Base-by-base conservation (phyloP, 2,797 vertebrate species). In the Scleropages formosus region DNA sequence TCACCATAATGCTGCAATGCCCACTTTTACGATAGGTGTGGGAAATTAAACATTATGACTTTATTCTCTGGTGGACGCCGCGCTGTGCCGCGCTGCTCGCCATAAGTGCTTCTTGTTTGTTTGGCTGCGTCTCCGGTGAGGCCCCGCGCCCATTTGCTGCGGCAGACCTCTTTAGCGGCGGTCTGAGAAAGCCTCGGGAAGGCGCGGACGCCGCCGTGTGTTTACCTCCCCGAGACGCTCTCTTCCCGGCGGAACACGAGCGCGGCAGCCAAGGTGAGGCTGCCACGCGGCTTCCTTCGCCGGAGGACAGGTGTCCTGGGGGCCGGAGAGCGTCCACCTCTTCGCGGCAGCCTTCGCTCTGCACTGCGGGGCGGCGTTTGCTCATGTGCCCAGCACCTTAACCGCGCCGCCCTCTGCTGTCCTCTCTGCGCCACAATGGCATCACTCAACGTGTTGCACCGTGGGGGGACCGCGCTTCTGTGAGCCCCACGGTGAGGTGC, bases 91-190 rank as follows among this genome's bases (percentile, higher is more conserved):
- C 88, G 84, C 82, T 87, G 87, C 88, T 89, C 85, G 87, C 85
- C 85, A 85, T 91, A 90, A 92, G 90, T 92, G 90, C 88, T 90
- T 88, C 90, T 90, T 91, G 88, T 90, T 90, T 90, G 89, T 89
- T 89, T 84, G 86, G 83, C 88, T 87, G 87, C 86, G 88, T 90
- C 90, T 92, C 89, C 78, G 84, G 90, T 89, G 89, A 88, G 88
- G 88, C 82, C 77, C 81, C 83, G 87, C 80, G 79, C 88, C 88
- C 90, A 92, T 90, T 91, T 90, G 91, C 85, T 88, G 88, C 81
- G 90, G 88, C 86, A 88, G 88, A 89, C 87, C 89, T 89, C 89
- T 89, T 90, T 90, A 89, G 88, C 85, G 87, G 90, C 77, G 89
- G 89, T 90, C 89, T 90, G 87, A 91, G 89, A 92, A 90, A 90